A percentile compares a stretch with the other conserved stretches of the same genome.
These are phyloP conservation scores for Corythornis cristatus DNA, from an alignment of 2,113 vertebrate species.

Conservation along the genomic window DNA sequence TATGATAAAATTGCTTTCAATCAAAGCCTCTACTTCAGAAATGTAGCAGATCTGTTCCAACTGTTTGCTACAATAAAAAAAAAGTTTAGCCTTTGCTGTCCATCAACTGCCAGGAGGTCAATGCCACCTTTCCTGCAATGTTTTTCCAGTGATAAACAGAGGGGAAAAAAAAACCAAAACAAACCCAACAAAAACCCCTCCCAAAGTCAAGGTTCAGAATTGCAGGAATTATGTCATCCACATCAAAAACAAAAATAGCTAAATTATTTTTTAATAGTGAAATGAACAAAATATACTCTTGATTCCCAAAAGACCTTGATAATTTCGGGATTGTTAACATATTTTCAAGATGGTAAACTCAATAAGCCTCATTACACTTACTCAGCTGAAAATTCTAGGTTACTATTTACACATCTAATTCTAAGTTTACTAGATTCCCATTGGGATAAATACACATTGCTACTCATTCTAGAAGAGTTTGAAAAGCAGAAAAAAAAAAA, in stretches of 20 bases:
- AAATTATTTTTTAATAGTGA: neutral
- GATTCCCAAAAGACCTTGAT: neutral
- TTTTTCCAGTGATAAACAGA: neutral
- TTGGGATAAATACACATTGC: neutral
- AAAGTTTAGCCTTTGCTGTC: neutral
- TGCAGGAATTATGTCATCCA: neutral
- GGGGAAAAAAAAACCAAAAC: neutral
- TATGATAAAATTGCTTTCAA: neutral
- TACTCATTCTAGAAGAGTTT: neutral
- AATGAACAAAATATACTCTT: neutral
- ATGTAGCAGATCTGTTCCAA: neutral
- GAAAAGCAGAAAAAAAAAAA: neutral
- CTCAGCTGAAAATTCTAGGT: neutral
- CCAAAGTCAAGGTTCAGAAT: neutral
- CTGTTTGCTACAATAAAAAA: neutral
- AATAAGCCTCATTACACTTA: neutral
- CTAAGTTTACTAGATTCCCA: neutral
- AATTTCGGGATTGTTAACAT: neutral
- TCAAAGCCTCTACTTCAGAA: neutral
- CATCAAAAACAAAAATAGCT: accelerated
- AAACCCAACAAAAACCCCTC: too few relatives aligned
- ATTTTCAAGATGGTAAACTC: neutral
- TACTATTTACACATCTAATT: constrained; percentile 3
- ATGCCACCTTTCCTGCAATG: accelerated
- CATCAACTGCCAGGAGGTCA: neutral